phyloP scores from a whole-genome alignment of 2,888 invertebrate species.

The Agonopterix alstromeriana region DNA sequence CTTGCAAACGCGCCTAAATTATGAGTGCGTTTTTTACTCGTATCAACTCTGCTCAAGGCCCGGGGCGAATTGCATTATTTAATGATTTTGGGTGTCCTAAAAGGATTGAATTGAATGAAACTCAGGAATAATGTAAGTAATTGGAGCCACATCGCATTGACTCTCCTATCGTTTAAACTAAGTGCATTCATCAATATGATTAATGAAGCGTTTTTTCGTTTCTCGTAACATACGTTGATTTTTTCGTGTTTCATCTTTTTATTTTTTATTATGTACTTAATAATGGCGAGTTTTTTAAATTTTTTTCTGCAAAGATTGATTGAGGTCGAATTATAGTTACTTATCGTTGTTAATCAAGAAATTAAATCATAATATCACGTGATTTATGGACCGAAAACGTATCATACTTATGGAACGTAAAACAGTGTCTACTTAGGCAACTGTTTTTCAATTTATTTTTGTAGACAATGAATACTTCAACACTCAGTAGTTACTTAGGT shows the following conservation, averaged over 20 bases:
- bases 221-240: conserved; percentile 39
- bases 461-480: no score
- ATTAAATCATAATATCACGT: conserved; percentile 2
- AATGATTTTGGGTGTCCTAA: conserved; percentile 37
- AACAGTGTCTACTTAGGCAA: no score
- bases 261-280: conserved; percentile 27
- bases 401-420: no score
- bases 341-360: conserved; percentile 19
- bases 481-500: neutral
- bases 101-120: conserved; percentile 35
- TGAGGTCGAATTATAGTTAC: conserved; percentile 21
- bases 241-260: conserved; percentile 33
- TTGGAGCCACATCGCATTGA: conserved; percentile 24
- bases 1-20: conserved; percentile 13
- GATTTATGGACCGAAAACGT: no score
- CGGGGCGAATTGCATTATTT: conserved; percentile 32
- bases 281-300: conserved; percentile 44
- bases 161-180: conserved; percentile 42
- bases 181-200: conserved; percentile 66
- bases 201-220: conserved; percentile 47
- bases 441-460: no score
- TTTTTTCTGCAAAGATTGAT: conserved; percentile 52
- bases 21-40: conserved; percentile 12
- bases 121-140: conserved; percentile 27
- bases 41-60: conserved; percentile 15